Base-by-base conservation (phyloP, 2,113 vertebrate species). In the Oenanthe oenanthe region DNA sequence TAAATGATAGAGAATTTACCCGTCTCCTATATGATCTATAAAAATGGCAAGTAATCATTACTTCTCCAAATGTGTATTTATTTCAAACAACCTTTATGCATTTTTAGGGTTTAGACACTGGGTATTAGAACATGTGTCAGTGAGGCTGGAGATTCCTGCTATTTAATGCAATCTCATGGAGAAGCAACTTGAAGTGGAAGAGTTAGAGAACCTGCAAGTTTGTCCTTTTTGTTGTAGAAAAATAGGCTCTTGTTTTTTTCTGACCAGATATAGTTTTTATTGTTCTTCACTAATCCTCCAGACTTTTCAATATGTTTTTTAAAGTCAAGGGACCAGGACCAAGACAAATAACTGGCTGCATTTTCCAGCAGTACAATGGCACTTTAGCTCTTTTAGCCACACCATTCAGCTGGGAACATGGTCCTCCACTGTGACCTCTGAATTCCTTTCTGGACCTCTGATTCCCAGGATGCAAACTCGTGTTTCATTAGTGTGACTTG, bases 1-100 rank as follows among this genome's bases (percentile, higher is more conserved):
- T 81, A 71, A 95, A 93, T 90, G 72, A 34, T 61, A 71, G 75
- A 83, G 85, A 75, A 94, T 93, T 94, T 95, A 78, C 50, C 31
- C 4, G 6, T 85, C 75, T 95, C 53, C n/a, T 67, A 1, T 81
- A 67, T 81, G 67, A 88, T 94, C 60, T 83, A 68, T 96, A 71
- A 77, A 89, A 94, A 72, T 86, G 57, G 68, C 65, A 94, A 67
- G 67, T 93, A 77, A 62, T 89, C 67, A 60, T 95, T 94, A 70
- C 62, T 90, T 80, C 51, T 83, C 42, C 54, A 84, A 62, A 45
- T 93, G 43, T 93, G 29, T 91, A 71, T 90, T 81, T 89, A 87
- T 95, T 96, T 90, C 48, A 62, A 6, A 45, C 36, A 88, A 80
- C 8, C 0, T 63, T 89, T 60, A 36, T 80, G 71, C 5, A 1